Base-by-base conservation (phyloP, 2,113 vertebrate species). In the Eurystomus gularis region DNA sequence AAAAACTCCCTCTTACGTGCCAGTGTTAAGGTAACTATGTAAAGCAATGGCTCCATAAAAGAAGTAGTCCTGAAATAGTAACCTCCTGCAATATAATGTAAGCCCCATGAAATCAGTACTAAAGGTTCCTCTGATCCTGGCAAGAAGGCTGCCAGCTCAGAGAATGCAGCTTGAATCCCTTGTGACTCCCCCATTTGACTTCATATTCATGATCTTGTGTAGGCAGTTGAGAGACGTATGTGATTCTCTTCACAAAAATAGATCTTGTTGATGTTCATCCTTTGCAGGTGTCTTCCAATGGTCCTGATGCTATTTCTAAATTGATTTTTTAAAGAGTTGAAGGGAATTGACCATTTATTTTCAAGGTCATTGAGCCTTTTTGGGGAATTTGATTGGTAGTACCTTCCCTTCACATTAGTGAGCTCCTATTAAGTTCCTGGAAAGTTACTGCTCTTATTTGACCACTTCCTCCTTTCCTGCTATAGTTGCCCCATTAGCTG, bases 1-100 rank as follows among this genome's bases (percentile, higher is more conserved):
- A 86, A 93, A 92, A 91, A 16, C n/a, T 94, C 80, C 49, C 23
- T 86, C 33, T 94, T 77, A 84, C 1, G 1, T 93, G 82, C 28
- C 70, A 73, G 5, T 62, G 62, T 58, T 93, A 95, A 81, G 64
- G 81, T 87, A 94, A 85, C 58, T 49, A 26, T 7, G 5, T 72
- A 90, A 93, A 82, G 24, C 57, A 79, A 33, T 52, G 37, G 7
- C 33, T 35, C 40, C 58, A 29, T 61, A 80, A 96, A 89, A 90
- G 19, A 96, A 82, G 82, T 35, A 48, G 15, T 28, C 28, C 46
- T 82, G 78, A 96, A 96, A 96, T 90, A 94, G 91, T 61, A 96
- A 85, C 87, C 75, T 90, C 82, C 85, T 90, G 95, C 66, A 61
- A 12, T 46, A 91, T 46, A 57, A 65, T 37, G 46, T 93, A 73